Conservation (phyloP, 2,888 invertebrate species). For the Petrolisthes cinctipes region DNA sequence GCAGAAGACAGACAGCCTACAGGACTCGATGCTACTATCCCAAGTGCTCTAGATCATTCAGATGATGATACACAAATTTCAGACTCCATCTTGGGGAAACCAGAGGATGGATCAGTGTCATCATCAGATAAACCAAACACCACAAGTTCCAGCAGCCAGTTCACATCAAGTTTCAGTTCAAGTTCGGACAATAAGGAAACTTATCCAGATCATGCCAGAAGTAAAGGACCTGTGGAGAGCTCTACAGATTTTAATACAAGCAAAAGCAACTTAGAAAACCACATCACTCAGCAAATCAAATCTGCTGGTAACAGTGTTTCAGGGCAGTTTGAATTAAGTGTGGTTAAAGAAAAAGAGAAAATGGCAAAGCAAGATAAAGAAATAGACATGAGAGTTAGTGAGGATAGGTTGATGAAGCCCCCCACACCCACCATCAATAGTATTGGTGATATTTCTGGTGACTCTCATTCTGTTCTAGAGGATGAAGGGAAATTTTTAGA, state of each 20-base stretch:
- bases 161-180: not conserved
- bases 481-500: too few relatives aligned
- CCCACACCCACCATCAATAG: too few relatives aligned
- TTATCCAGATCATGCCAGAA: too few relatives aligned
- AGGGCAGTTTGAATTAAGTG: not conserved
- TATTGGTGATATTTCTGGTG: too few relatives aligned
- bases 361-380: not conserved
- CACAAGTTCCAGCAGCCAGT: not conserved
- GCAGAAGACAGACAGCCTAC: not conserved
- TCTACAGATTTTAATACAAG: too few relatives aligned
- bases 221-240: too few relatives aligned
- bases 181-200: too few relatives aligned
- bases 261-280: too few relatives aligned
- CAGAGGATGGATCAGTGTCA: not conserved
- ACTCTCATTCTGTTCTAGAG: too few relatives aligned
- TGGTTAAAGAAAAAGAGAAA: not conserved
- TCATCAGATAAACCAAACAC: not conserved
- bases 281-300: too few relatives aligned
- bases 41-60: not conserved
- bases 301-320: not conserved
- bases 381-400: too few relatives aligned
- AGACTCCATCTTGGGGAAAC: not conserved
- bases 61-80: constrained; percentile 13
- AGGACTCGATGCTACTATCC: not conserved
- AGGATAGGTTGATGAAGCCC: too few relatives aligned